Percentiles rank a stretch among this genome's conserved stretches.
Conservation (phyloP, 2,113 vertebrate genomes). For the Penelope pileata region DNA sequence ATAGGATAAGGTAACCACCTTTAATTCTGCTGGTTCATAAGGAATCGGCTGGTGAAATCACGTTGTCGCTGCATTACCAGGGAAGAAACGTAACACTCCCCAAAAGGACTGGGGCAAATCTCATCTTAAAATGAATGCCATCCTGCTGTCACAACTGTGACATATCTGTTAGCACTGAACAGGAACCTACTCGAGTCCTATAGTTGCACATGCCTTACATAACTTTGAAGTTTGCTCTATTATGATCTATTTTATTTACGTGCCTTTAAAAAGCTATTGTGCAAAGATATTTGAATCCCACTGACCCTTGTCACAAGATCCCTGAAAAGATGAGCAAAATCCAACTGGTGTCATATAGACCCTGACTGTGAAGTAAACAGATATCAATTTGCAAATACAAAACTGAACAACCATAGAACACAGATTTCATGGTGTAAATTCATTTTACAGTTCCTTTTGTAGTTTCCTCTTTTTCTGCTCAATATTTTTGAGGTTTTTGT, state of each 20-base stretch:
- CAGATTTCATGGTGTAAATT: neutral
- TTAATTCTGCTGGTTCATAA: neutral
- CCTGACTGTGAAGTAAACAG: neutral
- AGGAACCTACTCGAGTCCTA: neutral
- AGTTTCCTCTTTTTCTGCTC: neutral
- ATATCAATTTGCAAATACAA: neutral
- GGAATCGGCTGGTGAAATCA: neutral
- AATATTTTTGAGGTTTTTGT: neutral
- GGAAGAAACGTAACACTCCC: neutral
- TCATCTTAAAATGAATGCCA: neutral
- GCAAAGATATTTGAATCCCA: neutral
- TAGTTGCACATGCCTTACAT: neutral
- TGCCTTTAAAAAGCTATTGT: neutral
- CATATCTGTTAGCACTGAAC: neutral
- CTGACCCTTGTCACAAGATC: neutral
- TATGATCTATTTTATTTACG: neutral
- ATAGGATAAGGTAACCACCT: neutral
- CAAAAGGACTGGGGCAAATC: neutral
- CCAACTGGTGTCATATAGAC: neutral
- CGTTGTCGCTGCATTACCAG: neutral
- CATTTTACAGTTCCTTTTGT: neutral
- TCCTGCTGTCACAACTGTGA: neutral
- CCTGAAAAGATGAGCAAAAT: neutral
- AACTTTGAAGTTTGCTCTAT: neutral
- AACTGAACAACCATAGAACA: rapidly evolving